These are phyloP conservation scores for Drosophila ustulata DNA, from an alignment of 2,888 invertebrate genomes.

Conservation along the genomic window DNA sequence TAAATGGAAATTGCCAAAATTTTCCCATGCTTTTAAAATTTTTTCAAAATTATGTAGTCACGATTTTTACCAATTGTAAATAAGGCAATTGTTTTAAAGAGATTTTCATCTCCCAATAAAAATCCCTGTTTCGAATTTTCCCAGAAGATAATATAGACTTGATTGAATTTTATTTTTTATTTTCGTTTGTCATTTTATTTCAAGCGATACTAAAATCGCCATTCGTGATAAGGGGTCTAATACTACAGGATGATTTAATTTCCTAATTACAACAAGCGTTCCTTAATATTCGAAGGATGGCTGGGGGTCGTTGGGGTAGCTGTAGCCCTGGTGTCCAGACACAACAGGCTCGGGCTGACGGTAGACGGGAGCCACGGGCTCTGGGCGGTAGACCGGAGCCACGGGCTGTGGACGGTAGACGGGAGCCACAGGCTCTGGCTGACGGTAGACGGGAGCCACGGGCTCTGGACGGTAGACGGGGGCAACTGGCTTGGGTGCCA, in stretches of 20 bases:
- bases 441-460: conserved; percentile 15
- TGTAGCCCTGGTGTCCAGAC: conserved; percentile 64
- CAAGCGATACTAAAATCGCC: conserved; percentile 30
- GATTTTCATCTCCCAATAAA: too few species aligned
- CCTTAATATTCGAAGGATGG: conserved; percentile 79
- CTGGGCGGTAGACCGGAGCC: conserved; percentile 34
- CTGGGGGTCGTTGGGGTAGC: conserved; percentile 81
- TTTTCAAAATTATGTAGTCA: too few species aligned
- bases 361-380: conserved; percentile 35
- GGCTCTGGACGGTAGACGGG: conserved; percentile 35
- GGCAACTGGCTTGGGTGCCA: conserved; percentile 17
- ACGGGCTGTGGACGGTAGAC: conserved; percentile 20
- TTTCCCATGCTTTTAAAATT: too few species aligned
- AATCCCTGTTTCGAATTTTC: too few species aligned
- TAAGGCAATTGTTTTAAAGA: too few species aligned
- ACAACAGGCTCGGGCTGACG: conserved; percentile 43
- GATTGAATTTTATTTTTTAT: not conserved
- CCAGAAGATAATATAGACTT: too few species aligned
- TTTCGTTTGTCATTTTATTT: conserved; percentile 37
- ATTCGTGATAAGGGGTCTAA: conserved; percentile 64
- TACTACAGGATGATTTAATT: conserved; percentile 65
- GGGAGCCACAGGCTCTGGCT: conserved; percentile 31
- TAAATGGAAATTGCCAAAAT: too few species aligned
- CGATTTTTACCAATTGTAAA: too few species aligned
- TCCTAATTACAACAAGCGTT: conserved; percentile 52